Conservation (phyloP, 2,113 vertebrate genomes). For the Penelope pileata region DNA sequence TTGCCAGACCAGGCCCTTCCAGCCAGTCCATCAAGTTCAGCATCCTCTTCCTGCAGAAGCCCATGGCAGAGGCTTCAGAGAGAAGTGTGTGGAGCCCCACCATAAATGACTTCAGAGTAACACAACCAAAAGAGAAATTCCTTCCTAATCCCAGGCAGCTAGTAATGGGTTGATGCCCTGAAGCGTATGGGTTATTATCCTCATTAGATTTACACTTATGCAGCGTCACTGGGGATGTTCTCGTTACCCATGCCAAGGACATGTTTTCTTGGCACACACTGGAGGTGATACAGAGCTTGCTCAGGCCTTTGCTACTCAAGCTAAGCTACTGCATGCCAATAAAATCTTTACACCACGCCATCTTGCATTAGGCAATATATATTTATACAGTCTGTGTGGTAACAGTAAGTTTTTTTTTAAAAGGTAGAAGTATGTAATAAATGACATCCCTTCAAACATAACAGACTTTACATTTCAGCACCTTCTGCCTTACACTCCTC, state of each 20-base stretch:
- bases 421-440: constrained; percentile 65
- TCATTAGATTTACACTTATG: constrained; percentile 60
- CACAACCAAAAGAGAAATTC: constrained; percentile 39
- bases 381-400: constrained; percentile 60
- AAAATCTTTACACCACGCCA: constrained; percentile 54
- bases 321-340: constrained; percentile 49
- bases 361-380: constrained; percentile 30
- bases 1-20: constrained; percentile 12
- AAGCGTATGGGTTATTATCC: constrained; percentile 29
- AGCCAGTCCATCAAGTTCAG: constrained; percentile 11
- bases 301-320: constrained; percentile 36
- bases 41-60: not conserved
- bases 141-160: constrained; percentile 37
- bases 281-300: constrained; percentile 45
- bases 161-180: constrained; percentile 33
- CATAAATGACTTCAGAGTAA: not conserved
- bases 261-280: constrained; percentile 44
- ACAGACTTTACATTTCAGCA: constrained; percentile 60
- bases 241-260: constrained; percentile 32
- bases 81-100: constrained; percentile 13
- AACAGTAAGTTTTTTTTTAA: constrained; percentile 45
- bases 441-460: constrained; percentile 67
- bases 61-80: not conserved
- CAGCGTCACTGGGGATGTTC: constrained; percentile 44
- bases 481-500: constrained; percentile 66